A percentile compares a stretch with the other conserved stretches of the same genome.
phyloP scores from a whole-genome alignment of 2,797 vertebrate genomes.

The Triplophysa bombifrons region DNA sequence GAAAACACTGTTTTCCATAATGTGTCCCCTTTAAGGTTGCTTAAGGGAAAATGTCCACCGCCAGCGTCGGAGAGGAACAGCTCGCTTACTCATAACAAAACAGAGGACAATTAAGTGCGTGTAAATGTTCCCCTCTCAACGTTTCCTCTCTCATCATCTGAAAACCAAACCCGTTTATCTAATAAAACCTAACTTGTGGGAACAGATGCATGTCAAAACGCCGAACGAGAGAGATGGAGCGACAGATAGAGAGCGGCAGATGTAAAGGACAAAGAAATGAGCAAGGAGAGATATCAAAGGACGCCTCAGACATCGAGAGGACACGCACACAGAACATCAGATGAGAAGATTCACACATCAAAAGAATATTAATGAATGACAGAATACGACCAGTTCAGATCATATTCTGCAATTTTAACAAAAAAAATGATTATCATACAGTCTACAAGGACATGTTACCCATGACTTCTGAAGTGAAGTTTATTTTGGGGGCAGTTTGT shows the following conservation, averaged over 20 bases:
- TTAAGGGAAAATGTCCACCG: not conserved
- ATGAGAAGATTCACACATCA: constrained; percentile 34
- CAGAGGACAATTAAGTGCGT: not conserved
- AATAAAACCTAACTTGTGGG: constrained; percentile 24
- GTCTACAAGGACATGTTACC: constrained; percentile 9
- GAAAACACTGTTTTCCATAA: not conserved
- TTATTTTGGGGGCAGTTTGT: not conserved
- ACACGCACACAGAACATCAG: constrained; percentile 22
- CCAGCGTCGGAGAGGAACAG: not conserved
- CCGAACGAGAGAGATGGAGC: constrained; percentile 7
- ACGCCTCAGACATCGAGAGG: constrained; percentile 5
- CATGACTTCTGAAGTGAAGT: constrained; percentile 12
- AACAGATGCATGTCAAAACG: constrained; percentile 12
- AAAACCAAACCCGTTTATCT: constrained; percentile 36
- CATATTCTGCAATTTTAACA: constrained; percentile 14
- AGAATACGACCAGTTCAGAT: constrained; percentile 13
- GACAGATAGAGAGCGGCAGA: constrained; percentile 23
- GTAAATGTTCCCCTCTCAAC: not conserved
- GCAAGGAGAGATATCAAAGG: constrained; percentile 35
- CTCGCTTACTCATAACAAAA: constrained; percentile 1
- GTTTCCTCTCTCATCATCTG: constrained; percentile 20
- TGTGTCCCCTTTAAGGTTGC: not conserved
- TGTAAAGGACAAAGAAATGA: constrained; percentile 38
- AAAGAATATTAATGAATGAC: constrained; percentile 41
- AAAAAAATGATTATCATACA: not conserved